Percentiles rank a stretch among this genome's conserved stretches.
phyloP scores from a whole-genome alignment of 1,140 invertebrate genomes.

The Aricia agestis region DNA sequence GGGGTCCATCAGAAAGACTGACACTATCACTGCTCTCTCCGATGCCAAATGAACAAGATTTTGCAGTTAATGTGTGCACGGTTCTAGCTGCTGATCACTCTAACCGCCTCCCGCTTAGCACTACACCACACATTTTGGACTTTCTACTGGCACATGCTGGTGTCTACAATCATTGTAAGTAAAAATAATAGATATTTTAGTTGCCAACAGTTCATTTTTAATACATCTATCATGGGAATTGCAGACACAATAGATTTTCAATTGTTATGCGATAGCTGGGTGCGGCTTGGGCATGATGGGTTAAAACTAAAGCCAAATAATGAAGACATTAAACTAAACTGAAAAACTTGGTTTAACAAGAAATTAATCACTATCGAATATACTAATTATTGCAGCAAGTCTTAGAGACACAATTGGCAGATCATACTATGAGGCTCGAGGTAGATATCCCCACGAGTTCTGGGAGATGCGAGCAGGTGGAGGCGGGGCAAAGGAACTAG shows the following conservation, averaged over 20 bases:
- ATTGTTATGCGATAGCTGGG: no score
- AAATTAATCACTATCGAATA: no score
- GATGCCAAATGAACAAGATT: slow-evolving; percentile 98
- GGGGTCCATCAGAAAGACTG: slow-evolving; percentile 89
- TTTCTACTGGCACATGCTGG: slow-evolving; percentile 95
- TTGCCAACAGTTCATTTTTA: no score
- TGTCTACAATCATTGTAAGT: slow-evolving; percentile 91
- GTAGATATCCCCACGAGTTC: slow-evolving; percentile 84
- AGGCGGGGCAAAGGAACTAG: slow-evolving; percentile 82
- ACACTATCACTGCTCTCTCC: slow-evolving; percentile 93
- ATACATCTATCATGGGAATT: no score
- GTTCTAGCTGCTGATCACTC: slow-evolving; percentile 95
- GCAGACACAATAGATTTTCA: no score
- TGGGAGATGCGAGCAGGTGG: slow-evolving; percentile 83
- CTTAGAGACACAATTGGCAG: slow-evolving; percentile 84
- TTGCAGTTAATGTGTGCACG: slow-evolving; percentile 97
- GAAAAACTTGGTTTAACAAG: no score
- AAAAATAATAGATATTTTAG: slow-evolving; percentile 12
- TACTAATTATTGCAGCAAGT: background rate
- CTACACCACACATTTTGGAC: slow-evolving; percentile 90
- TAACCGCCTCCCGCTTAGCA: slow-evolving; percentile 88
- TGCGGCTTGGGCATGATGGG: no score
- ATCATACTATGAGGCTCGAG: slow-evolving; percentile 82
- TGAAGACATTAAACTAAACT: no score
- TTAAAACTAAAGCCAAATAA: no score